Evolutionary conservation across 2,888 invertebrate species (phyloP).

Genomic region (Dicyrtomina minuta): DNA sequence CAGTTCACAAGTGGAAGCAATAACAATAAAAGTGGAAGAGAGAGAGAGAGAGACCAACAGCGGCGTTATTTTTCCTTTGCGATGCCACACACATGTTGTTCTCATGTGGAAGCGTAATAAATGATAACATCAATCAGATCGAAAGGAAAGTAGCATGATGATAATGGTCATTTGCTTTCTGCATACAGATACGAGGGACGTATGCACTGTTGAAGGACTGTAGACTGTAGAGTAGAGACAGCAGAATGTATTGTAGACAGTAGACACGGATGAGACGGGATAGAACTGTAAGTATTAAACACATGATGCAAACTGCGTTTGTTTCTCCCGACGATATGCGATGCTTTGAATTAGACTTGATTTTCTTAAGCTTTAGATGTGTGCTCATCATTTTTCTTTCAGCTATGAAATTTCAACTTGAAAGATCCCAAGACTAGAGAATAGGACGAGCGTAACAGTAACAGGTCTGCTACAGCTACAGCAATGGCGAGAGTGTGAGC

Average conservation of each 20-base stretch:
- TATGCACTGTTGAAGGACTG: too few relatives aligned
- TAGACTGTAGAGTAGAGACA: too few relatives aligned
- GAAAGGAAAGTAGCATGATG: conserved; percentile 23
- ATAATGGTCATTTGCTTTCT: conserved; percentile 32
- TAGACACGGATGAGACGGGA: too few relatives aligned
- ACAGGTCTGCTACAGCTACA: too few relatives aligned
- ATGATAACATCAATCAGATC: conserved; percentile 36
- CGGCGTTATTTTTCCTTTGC: conserved; percentile 20
- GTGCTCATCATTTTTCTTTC: too few relatives aligned
- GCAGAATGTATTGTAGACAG: too few relatives aligned
- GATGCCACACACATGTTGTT: conserved; percentile 21
- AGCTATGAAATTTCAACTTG: too few relatives aligned
- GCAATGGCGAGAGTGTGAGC: background rate
- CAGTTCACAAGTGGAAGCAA: conserved; percentile 29
- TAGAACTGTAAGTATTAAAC: too few relatives aligned
- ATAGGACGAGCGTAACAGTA: too few relatives aligned
- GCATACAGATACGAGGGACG: background rate
- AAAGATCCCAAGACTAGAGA: too few relatives aligned
- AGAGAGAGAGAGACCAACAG: conserved; percentile 36
- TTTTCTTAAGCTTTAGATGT: too few relatives aligned
- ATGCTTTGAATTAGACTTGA: too few relatives aligned
- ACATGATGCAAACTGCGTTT: background rate
- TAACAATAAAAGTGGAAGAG: conserved; percentile 34
- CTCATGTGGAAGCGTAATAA: conserved; percentile 25
- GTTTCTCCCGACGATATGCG: background rate